A percentile compares a stretch with the other conserved stretches of the same genome.
phyloP scores from a whole-genome alignment of 1,140 invertebrate genomes.

The Sycobia sp. region DNA sequence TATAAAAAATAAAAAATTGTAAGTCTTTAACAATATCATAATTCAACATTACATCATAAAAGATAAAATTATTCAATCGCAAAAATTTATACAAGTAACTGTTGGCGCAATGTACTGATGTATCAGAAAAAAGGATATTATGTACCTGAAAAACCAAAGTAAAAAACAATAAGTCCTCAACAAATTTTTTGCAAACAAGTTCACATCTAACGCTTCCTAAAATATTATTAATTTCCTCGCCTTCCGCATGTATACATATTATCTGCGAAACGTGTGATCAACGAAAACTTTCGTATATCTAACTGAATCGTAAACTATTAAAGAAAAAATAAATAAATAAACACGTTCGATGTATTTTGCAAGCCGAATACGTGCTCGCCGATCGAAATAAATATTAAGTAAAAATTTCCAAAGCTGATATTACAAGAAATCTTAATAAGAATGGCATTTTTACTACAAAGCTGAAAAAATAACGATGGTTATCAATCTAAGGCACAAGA shows the following conservation, averaged over 20 bases:
- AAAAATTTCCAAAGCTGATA: slow-evolving; percentile 18
- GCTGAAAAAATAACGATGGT: slow-evolving; percentile 3
- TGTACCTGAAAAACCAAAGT: slow-evolving; percentile 27
- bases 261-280: background rate
- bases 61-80: background rate
- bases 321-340: slow-evolving; percentile 4
- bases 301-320: slow-evolving; percentile 23
- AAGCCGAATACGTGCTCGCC: slow-evolving; percentile 5
- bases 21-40: too few species aligned
- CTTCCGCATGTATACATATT: too few species aligned
- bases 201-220: slow-evolving; percentile 1
- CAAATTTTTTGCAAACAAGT: too few species aligned
- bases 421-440: slow-evolving; percentile 3
- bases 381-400: slow-evolving; percentile 22
- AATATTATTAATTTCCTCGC: background rate
- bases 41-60: too few species aligned
- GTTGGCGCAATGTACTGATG: background rate
- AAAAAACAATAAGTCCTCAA: background rate
- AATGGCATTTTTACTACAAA: slow-evolving; percentile 3
- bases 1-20: too few species aligned
- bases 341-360: slow-evolving; percentile 29
- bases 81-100: background rate
- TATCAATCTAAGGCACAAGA: slow-evolving; percentile 3
- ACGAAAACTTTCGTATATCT: slow-evolving; percentile 14
- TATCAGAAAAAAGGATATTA: slow-evolving; percentile 1